Percentiles rank a stretch among this genome's conserved stretches.
These are phyloP conservation scores for Acanthurus lineatus DNA, from an alignment of 2,797 vertebrate genomes.

Conservation along the genomic window DNA sequence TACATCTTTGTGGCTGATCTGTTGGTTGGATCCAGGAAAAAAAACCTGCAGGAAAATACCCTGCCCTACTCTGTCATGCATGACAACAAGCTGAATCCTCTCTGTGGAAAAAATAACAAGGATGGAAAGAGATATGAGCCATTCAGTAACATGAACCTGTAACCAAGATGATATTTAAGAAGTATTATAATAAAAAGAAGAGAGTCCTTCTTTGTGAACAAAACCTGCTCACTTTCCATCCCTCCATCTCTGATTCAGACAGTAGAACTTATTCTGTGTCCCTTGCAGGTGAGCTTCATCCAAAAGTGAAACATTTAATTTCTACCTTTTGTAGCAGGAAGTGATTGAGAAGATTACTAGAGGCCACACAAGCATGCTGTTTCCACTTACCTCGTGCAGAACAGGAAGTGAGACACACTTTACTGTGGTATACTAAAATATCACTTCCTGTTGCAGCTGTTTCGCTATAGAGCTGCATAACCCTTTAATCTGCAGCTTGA, in stretches of 20 bases:
- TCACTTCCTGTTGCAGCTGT: slow-evolving; percentile 65
- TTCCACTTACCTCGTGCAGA: slow-evolving; percentile 32
- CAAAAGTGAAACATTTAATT: background rate
- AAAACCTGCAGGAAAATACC: background rate
- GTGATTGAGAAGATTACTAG: background rate
- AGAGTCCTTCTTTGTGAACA: background rate
- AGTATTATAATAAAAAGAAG: background rate
- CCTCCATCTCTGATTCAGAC: background rate
- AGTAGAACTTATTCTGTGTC: background rate
- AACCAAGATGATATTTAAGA: background rate
- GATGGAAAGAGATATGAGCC: slow-evolving; percentile 15
- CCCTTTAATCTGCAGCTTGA: background rate
- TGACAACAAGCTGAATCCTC: background rate
- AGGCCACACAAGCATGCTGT: slow-evolving; percentile 17
- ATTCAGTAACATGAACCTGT: slow-evolving; percentile 2
- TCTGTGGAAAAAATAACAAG: background rate
- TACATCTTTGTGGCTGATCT: background rate
- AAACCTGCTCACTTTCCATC: background rate
- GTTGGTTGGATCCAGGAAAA: too few relatives aligned
- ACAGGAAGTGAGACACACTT: slow-evolving; percentile 69
- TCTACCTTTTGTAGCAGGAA: slow-evolving; percentile 25
- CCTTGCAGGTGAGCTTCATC: background rate
- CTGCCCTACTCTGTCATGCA: background rate
- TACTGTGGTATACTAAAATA: slow-evolving; percentile 43
- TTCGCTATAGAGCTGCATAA: background rate